Base-by-base conservation (phyloP, 2,888 invertebrate species). In the Clivina fossor region DNA sequence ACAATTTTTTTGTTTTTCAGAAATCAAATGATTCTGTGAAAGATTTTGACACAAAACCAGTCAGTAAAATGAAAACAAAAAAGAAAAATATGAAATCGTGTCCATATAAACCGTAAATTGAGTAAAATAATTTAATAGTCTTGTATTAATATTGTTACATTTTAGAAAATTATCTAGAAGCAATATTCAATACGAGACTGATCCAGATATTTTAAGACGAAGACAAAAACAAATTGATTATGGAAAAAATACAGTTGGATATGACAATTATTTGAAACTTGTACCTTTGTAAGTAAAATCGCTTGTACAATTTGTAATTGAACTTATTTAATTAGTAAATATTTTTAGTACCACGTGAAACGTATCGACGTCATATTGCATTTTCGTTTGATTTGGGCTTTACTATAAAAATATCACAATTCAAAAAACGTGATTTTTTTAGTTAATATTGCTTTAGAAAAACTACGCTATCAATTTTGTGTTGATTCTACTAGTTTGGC, bases 211-310 rank as follows among this genome's bases (percentile, higher is more conserved):
- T 18, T 74, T 96, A 56, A 76, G 80, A 32, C 81, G 95, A 59
- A 79, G 95, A 35, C 93, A 94, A 69, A 95, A 95, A 73, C 93
- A 94, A 75, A 89, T 96, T 66, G 93, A 94, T 72, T 96, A 91
- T 76, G 96, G 96, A 8, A 95, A 94, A 75, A 93, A 93, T 68
- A 95, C 95, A 20, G 74, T 86, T 61, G 91, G 90, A 32, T 95
- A 95, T 71, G 84, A 87, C 63, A 83, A 84, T 72, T 95, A 92
- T 64, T 67, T 78, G 7, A 76, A 79, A 63, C 64, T 76, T 64
- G 81, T 93, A 35, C 86, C 90, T 32, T 80, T 79, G 89, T 91
- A 77, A 78, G 79, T 75, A 4, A 48, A 40, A 30, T 48, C 41
- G 24, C 15, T n/a, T n/a, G n/a, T n/a, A 24, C 18, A 19, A n/a